Evolutionary conservation across 2,888 invertebrate species (phyloP).

Genomic region (Oasisia sp.): DNA sequence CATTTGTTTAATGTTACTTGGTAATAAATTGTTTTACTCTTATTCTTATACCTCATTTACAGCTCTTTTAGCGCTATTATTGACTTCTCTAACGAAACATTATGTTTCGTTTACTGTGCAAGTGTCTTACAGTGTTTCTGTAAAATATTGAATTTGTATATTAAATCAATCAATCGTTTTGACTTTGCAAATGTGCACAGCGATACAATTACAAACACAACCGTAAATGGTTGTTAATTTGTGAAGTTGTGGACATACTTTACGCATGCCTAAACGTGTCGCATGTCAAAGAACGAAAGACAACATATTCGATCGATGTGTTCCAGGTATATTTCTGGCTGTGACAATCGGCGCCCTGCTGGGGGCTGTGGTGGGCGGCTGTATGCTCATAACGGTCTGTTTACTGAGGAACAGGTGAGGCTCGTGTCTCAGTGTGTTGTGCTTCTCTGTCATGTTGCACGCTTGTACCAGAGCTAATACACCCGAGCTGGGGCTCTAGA

Average conservation of each 20-base stretch:
- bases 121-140: no score
- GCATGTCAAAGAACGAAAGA: neutral
- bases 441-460: neutral
- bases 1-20: no score
- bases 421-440: neutral
- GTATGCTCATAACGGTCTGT: conserved; percentile 17
- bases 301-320: neutral
- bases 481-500: no score
- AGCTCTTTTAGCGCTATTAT: no score
- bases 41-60: no score
- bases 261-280: neutral
- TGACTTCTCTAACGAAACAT: no score
- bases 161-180: no score
- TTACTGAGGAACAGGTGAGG: conserved; percentile 13
- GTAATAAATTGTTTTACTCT: no score
- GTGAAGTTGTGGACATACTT: neutral
- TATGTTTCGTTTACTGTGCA: no score
- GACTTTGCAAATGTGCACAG: no score
- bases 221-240: neutral
- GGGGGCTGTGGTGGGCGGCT: neutral
- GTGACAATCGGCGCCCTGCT: neutral
- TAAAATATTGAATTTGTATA: no score
- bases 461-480: no score
- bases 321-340: conserved; percentile 19
- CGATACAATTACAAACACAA: neutral